Evolutionary conservation across 1,140 invertebrate genomes (phyloP).

Genomic region (Forficula auricularia): DNA sequence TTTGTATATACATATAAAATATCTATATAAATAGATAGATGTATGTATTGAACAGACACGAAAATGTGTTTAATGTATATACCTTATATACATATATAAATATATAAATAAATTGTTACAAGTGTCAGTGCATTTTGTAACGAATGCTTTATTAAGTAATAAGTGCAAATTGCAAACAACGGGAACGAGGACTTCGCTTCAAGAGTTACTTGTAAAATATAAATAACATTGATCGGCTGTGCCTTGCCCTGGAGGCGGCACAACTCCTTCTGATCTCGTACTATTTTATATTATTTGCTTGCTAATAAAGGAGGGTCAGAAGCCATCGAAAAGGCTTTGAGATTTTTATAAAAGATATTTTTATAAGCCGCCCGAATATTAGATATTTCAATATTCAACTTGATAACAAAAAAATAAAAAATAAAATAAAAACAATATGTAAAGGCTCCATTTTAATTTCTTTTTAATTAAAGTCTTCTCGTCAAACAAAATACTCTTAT

Average conservation of each 20-base stretch:
- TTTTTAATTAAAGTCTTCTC: too few relatives aligned
- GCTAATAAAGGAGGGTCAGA: background rate
- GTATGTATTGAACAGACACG: background rate
- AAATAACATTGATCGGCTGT: background rate
- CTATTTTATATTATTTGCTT: background rate
- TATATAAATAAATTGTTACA: background rate
- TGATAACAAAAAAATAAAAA: too few relatives aligned
- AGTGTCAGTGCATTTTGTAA: background rate
- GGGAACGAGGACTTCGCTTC: constrained; percentile 2
- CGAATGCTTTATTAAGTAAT: constrained; percentile 4
- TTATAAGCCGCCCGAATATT: background rate
- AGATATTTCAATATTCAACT: background rate
- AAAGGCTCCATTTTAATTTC: too few relatives aligned
- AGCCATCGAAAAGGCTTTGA: background rate
- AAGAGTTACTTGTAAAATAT: background rate
- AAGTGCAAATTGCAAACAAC: constrained; percentile 6
- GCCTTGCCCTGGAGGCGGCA: background rate
- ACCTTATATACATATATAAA: background rate
- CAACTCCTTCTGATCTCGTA: background rate
- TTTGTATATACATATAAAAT: background rate
- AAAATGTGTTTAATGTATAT: background rate
- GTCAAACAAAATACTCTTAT: too few relatives aligned
- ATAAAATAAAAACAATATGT: too few relatives aligned
- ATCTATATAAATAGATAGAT: background rate
- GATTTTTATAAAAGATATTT: background rate